These are phyloP conservation scores for Zaprionus gabonicus DNA, from an alignment of 1,140 invertebrate species.

Conservation along the genomic window DNA sequence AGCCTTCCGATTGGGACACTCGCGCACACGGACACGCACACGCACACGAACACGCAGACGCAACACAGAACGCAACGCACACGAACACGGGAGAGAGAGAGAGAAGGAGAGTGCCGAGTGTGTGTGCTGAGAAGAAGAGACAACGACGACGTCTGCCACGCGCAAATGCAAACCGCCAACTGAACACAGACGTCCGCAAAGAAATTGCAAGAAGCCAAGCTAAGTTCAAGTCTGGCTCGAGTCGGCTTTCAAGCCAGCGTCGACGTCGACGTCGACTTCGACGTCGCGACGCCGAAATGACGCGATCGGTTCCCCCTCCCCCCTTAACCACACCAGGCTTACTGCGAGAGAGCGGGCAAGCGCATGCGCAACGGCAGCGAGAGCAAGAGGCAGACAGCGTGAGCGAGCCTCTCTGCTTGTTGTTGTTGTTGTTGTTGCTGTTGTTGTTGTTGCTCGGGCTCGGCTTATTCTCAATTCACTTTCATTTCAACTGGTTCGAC, in stretches of 20 bases:
- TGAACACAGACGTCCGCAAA: slow-evolving; percentile 62
- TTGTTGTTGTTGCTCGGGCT: background rate
- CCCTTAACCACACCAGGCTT: background rate
- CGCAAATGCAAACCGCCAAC: slow-evolving; percentile 80
- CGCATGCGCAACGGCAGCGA: background rate
- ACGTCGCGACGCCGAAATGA: background rate
- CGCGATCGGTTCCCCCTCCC: background rate
- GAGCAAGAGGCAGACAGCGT: slow-evolving; percentile 7
- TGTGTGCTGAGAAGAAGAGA: slow-evolving; percentile 25
- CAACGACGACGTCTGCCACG: slow-evolving; percentile 64
- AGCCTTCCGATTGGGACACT: slow-evolving; percentile 18
- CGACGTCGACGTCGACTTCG: slow-evolving; percentile 3
- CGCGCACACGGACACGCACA: slow-evolving; percentile 10
- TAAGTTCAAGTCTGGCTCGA: slow-evolving; percentile 33
- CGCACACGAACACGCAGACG: background rate
- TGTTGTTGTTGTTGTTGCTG: no score
- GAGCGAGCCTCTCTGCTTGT: background rate
- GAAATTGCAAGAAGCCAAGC: slow-evolving; percentile 78
- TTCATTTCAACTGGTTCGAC: slow-evolving; percentile 69
- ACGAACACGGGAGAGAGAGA: background rate
- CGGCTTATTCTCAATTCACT: slow-evolving; percentile 68
- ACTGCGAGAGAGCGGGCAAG: slow-evolving; percentile 7
- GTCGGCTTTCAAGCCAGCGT: slow-evolving; percentile 10
- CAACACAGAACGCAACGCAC: background rate
- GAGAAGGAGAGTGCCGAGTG: slow-evolving; percentile 15